Conservation (phyloP, 1,140 invertebrate genomes). For the Saccostrea echinata region DNA sequence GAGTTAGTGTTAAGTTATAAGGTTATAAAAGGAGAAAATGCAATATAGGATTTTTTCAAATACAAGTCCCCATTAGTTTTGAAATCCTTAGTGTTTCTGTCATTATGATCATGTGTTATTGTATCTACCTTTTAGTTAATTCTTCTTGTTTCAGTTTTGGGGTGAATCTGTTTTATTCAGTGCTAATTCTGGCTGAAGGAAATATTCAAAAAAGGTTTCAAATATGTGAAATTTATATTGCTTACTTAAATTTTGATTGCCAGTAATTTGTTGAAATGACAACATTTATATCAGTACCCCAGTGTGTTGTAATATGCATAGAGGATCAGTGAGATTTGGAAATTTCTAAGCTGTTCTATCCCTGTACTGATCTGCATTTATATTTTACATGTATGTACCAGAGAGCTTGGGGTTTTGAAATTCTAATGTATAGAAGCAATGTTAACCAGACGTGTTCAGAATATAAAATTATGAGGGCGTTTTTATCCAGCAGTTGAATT, state of each 20-base stretch:
- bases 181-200: no score
- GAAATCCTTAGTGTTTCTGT: slow-evolving; percentile 11
- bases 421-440: background rate
- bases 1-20: background rate
- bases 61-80: background rate
- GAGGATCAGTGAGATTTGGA: background rate
- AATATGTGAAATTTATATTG: no score
- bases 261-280: no score
- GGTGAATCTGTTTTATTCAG: background rate
- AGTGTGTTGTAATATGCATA: background rate
- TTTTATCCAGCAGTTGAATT: background rate
- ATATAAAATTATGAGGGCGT: background rate
- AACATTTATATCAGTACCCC: no score
- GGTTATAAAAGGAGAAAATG: background rate
- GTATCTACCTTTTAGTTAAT: background rate
- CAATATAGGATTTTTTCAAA: background rate
- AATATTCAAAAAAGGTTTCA: no score
- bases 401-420: background rate
- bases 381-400: background rate
- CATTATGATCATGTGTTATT: background rate
- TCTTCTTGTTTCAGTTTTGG: background rate
- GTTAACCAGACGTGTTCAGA: slow-evolving; percentile 19
- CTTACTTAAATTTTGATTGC: no score
- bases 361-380: background rate
- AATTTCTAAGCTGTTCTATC: background rate